Evolutionary conservation across 2,113 vertebrate genomes (phyloP).

Genomic region (Ellobius talpinus): DNA sequence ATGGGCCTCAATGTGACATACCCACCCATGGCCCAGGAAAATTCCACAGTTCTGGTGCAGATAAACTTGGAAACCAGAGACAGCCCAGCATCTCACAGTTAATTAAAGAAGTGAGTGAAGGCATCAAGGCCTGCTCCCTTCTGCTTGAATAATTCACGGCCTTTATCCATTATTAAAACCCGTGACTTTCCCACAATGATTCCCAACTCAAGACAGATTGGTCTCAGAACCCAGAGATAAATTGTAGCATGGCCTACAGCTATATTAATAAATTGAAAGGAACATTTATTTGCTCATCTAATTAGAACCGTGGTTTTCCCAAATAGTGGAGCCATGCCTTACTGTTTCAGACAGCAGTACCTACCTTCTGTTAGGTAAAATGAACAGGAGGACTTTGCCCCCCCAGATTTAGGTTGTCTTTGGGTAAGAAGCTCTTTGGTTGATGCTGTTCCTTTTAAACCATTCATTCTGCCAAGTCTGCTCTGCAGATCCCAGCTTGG

Average conservation of each 20-base stretch:
- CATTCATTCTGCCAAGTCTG: slow-evolving; percentile 5
- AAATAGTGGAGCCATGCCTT: slow-evolving; percentile 85
- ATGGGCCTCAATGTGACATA: slow-evolving; percentile 56
- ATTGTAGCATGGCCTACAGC: slow-evolving; percentile 88
- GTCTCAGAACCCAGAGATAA: slow-evolving; percentile 89
- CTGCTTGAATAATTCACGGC: slow-evolving; percentile 90
- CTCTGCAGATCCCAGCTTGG: slow-evolving; percentile 20
- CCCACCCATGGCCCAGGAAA: slow-evolving; percentile 66
- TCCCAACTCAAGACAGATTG: slow-evolving; percentile 84
- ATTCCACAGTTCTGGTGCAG: slow-evolving; percentile 77
- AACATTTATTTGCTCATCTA: slow-evolving; percentile 91
- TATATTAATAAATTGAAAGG: slow-evolving; percentile 91
- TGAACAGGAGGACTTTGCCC: slow-evolving; percentile 78
- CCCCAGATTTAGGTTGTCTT: slow-evolving; percentile 76
- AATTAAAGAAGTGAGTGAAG: slow-evolving; percentile 89
- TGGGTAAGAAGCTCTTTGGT: slow-evolving; percentile 67
- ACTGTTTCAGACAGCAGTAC: slow-evolving; percentile 78
- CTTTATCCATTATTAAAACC: slow-evolving; percentile 90
- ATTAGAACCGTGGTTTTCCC: slow-evolving; percentile 88
- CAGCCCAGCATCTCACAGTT: slow-evolving; percentile 85
- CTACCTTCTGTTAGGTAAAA: slow-evolving; percentile 84
- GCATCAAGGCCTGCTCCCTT: slow-evolving; percentile 83
- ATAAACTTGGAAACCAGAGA: slow-evolving; percentile 81
- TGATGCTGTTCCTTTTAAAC: slow-evolving; percentile 64
- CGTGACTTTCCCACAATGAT: slow-evolving; percentile 87